phyloP scores from a whole-genome alignment of 1,140 invertebrate species.

The Bathynomus jamesi region DNA sequence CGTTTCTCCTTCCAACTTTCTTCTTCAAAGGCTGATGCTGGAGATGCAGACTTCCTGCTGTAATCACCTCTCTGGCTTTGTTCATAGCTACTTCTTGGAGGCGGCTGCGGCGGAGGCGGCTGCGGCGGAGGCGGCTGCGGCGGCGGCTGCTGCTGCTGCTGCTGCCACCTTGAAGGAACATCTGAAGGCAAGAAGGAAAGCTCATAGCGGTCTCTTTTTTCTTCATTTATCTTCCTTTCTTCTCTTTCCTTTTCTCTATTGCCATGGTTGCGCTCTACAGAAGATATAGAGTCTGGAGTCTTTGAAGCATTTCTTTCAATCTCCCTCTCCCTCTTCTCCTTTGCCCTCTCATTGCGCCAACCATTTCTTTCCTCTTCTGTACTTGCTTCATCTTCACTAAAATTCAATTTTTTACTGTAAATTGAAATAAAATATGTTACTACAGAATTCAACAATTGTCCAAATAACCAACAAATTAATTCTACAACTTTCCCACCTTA shows the following conservation, averaged over 20 bases:
- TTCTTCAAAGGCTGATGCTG: constrained; percentile 19
- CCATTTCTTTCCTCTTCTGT: constrained; percentile 23
- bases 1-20: constrained; percentile 27
- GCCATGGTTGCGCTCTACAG: neutral
- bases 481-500: no score
- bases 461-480: no score
- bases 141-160: constrained; percentile 2
- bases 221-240: constrained; percentile 2
- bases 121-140: neutral
- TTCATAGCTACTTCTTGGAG: constrained; percentile 14
- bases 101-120: neutral
- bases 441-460: no score
- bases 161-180: constrained; percentile 14
- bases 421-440: constrained; percentile 10
- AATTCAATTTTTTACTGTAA: constrained; percentile 49
- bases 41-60: constrained; percentile 6
- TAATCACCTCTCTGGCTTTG: constrained; percentile 24
- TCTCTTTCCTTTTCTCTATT: neutral
- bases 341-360: neutral
- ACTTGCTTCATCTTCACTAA: constrained; percentile 49
- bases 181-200: neutral
- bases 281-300: neutral
- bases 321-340: neutral
- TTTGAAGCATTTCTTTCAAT: neutral
- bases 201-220: constrained; percentile 7